Evolutionary conservation across 2,888 invertebrate species (phyloP).

Genomic region (Coelinius sp.): DNA sequence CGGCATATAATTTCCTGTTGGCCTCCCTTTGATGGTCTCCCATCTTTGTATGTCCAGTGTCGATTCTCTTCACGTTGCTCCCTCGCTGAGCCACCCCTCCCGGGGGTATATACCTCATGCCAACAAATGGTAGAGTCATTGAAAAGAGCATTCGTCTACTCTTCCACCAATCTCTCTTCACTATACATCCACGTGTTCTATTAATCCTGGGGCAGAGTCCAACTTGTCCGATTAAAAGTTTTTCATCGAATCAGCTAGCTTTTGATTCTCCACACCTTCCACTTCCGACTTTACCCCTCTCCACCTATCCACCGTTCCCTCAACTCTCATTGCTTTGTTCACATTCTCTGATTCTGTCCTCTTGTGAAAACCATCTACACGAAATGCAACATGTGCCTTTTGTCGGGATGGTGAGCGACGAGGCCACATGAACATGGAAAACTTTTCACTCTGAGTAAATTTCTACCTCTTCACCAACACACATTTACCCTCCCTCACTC

Average conservation of each 20-base stretch:
- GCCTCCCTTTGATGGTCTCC: constrained; percentile 12
- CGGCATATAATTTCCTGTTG: constrained; percentile 30
- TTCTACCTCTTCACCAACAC: constrained; percentile 11
- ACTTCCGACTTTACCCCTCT: neutral
- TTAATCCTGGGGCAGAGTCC: neutral
- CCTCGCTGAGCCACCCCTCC: constrained; percentile 6
- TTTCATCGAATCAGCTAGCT: constrained; percentile 36
- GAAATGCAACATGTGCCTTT: constrained; percentile 32
- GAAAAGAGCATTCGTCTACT: constrained; percentile 29
- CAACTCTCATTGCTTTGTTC: constrained; percentile 16
- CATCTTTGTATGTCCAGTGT: constrained; percentile 27
- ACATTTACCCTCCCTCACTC: neutral
- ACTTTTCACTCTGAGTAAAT: constrained; percentile 29
- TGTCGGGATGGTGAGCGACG: neutral
- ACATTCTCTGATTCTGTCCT: neutral
- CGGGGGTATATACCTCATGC: neutral
- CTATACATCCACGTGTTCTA: neutral
- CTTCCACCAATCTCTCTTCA: neutral
- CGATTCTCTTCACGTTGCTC: neutral
- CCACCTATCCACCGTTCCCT: neutral
- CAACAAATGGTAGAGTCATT: constrained; percentile 26
- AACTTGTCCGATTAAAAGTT: constrained; percentile 38
- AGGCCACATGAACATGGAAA: neutral
- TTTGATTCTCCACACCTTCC: constrained; percentile 18
- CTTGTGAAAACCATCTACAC: neutral